These are phyloP conservation scores for Craterocephalus amniculus DNA, from an alignment of 2,797 vertebrate genomes.

Conservation along the genomic window DNA sequence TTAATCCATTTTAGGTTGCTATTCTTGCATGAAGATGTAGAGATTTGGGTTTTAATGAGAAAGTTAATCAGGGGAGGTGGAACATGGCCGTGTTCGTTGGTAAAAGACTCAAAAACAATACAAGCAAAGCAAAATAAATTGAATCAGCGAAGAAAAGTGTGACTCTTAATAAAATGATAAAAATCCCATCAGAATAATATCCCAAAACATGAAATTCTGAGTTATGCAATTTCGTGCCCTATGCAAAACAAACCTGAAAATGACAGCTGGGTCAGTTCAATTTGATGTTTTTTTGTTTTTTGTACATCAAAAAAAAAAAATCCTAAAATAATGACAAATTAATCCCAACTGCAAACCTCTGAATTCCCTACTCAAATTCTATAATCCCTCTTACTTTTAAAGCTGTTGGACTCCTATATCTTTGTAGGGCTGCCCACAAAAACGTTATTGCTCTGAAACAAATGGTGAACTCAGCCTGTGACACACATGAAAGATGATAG, in stretches of 20 bases:
- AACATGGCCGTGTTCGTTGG: background rate
- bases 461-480: slow-evolving; percentile 74
- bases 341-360: background rate
- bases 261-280: background rate
- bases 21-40: slow-evolving; percentile 15
- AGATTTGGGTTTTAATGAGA: slow-evolving; percentile 1
- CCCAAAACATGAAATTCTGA: background rate
- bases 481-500: slow-evolving; percentile 81
- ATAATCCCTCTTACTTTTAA: slow-evolving; percentile 49
- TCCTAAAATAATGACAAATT: background rate
- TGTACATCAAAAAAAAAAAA: background rate
- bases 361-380: slow-evolving; percentile 4
- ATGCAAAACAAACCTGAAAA: background rate
- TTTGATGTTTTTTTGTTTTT: background rate
- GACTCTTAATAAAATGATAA: background rate
- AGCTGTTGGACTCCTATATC: slow-evolving; percentile 35
- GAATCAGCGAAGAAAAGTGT: background rate
- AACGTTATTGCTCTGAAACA: slow-evolving; percentile 78
- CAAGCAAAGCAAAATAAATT: background rate
- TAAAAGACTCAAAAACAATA: background rate
- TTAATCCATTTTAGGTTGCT: slow-evolving; percentile 1
- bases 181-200: background rate
- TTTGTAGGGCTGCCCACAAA: slow-evolving; percentile 47
- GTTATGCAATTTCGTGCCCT: background rate
- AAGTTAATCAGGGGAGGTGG: background rate